phyloP scores from a whole-genome alignment of 2,113 vertebrate genomes.

The Fulica atra region DNA sequence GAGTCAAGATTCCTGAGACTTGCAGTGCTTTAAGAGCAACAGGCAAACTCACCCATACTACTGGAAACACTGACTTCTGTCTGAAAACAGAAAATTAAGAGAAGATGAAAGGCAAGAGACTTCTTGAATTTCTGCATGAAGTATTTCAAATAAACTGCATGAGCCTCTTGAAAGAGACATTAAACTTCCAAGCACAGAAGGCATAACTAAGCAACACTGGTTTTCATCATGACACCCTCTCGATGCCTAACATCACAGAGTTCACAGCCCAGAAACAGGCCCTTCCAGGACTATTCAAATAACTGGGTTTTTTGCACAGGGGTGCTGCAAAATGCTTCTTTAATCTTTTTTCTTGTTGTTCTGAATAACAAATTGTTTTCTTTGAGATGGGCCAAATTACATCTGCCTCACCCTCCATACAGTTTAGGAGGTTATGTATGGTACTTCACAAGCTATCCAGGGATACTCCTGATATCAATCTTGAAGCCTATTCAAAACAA shows the following conservation, averaged over 20 bases:
- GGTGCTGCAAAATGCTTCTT: not conserved
- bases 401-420: not conserved
- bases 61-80: not conserved
- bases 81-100: not conserved
- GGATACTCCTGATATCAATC: slow-evolving; percentile 71
- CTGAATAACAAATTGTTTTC: slow-evolving; percentile 65
- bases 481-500: slow-evolving; percentile 67
- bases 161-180: not conserved
- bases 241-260: not conserved
- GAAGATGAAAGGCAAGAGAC: not conserved
- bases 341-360: slow-evolving; percentile 18
- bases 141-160: not conserved
- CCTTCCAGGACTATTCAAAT: not conserved
- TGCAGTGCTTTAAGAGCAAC: not conserved
- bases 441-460: slow-evolving; percentile 45
- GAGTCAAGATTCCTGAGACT: not conserved
- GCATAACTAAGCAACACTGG: not conserved
- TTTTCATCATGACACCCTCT: not conserved
- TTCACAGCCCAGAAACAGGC: slow-evolving; percentile 7
- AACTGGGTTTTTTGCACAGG: slow-evolving; percentile 5
- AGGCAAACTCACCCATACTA: not conserved
- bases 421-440: not conserved
- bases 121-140: not conserved
- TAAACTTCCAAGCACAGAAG: not conserved
- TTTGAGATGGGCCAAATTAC: slow-evolving; percentile 53